phyloP scores from a whole-genome alignment of 2,888 invertebrate genomes.

The Cosmorhoe ocellata region DNA sequence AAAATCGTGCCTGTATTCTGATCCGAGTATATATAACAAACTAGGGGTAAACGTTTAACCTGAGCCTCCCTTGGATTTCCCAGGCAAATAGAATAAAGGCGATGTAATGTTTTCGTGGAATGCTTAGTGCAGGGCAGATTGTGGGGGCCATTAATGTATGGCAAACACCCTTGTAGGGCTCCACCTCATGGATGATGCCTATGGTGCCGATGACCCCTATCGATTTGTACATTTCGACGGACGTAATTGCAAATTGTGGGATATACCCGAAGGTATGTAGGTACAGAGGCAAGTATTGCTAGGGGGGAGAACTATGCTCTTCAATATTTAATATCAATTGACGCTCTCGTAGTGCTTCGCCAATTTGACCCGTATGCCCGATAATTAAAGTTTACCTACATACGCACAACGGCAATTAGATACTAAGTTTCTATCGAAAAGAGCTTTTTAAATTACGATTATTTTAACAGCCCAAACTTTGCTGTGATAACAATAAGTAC shows the following conservation, averaged over 20 bases:
- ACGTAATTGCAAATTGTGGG: slow-evolving; percentile 67
- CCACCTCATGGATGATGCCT: slow-evolving; percentile 70
- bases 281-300: slow-evolving; percentile 19
- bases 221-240: slow-evolving; percentile 73
- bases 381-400: too few relatives aligned
- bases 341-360: slow-evolving; percentile 9
- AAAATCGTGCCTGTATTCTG: background rate
- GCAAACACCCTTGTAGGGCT: slow-evolving; percentile 72
- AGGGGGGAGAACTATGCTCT: slow-evolving; percentile 22
- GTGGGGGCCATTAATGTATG: slow-evolving; percentile 64
- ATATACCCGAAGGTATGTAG: slow-evolving; percentile 33
- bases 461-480: too few relatives aligned
- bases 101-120: slow-evolving; percentile 48
- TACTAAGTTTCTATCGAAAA: too few relatives aligned
- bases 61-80: slow-evolving; percentile 26
- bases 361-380: slow-evolving; percentile 7
- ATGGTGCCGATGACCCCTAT: slow-evolving; percentile 80
- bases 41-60: slow-evolving; percentile 19
- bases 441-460: too few relatives aligned
- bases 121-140: slow-evolving; percentile 55
- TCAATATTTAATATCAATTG: slow-evolving; percentile 39
- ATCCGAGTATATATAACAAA: slow-evolving; percentile 6
- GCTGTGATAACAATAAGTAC: too few relatives aligned
- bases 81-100: slow-evolving; percentile 42
- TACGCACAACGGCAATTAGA: too few relatives aligned